A percentile compares a stretch with the other conserved stretches of the same genome.
These are phyloP conservation scores for Eulemur rufifrons DNA, from an alignment of 2,113 vertebrate genomes.

Conservation along the genomic window DNA sequence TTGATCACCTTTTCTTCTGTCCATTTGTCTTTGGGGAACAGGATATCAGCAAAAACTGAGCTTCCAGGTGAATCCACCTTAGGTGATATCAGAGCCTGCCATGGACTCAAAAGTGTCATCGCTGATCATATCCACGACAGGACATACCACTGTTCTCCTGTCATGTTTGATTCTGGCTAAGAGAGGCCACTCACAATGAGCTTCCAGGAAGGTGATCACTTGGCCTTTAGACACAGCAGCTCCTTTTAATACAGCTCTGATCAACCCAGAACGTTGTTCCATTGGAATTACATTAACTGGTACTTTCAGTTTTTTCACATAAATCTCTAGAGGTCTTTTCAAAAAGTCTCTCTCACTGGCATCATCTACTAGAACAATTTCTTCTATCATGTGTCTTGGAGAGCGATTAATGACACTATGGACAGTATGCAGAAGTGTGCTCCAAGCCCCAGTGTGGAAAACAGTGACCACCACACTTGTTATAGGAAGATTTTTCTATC, in stretches of 20 bases:
- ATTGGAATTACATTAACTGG: constrained; percentile 96
- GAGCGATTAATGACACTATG: constrained; percentile 97
- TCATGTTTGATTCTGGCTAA: constrained; percentile 96
- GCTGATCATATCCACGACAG: constrained; percentile 98
- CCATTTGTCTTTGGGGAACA: constrained; percentile 99
- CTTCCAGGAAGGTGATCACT: constrained; percentile 98
- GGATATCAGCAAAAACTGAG: constrained; percentile 99
- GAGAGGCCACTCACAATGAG: constrained; percentile 98
- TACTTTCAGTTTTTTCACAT: constrained; percentile 93
- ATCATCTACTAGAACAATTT: constrained; percentile 97
- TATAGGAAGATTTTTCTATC: constrained; percentile 92
- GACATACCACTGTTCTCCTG: constrained; percentile 97
- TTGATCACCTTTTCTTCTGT: constrained; percentile 97
- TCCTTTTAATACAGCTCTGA: constrained; percentile 96
- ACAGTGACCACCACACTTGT: constrained; percentile 98
- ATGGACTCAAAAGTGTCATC: constrained; percentile 99
- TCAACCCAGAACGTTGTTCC: constrained; percentile 98
- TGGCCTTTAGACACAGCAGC: constrained; percentile 97
- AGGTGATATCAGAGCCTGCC: constrained; percentile 99
- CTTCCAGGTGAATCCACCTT: constrained; percentile 99
- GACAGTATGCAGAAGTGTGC: constrained; percentile 95
- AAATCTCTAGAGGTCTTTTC: constrained; percentile 95
- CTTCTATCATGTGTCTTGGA: constrained; percentile 94
- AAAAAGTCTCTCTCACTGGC: constrained; percentile 99
- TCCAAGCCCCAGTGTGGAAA: constrained; percentile 99